Base-by-base conservation (phyloP, 2,113 vertebrate genomes). In the Cheirogaleus medius region DNA sequence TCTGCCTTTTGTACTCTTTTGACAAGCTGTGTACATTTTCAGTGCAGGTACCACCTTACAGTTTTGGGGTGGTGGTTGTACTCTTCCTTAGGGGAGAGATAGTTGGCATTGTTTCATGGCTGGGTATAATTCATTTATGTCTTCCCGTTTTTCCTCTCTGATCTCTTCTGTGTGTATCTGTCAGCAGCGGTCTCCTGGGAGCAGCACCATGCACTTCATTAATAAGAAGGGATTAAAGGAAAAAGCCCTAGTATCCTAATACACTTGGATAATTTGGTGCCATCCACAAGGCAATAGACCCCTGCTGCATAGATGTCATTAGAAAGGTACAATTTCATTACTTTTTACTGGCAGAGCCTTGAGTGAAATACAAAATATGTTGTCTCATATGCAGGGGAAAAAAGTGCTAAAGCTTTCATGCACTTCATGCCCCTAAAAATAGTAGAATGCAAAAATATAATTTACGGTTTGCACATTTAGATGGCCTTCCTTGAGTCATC, bases 291-390 rank as follows among this genome's bases (percentile, higher is more conserved):
- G 98, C 98, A 91, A 95, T 73, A 98, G 94, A 98, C 95, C 73
- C 92, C 97, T 97, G 91, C 97, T 97, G 96, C 86, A 94, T 34
- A 64, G 90, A 97, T 87, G 58, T 95, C 98, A 98, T 98, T 95
- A 98, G 87, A 96, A 98, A 98, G 98, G 95, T 83, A 98, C 47
- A 73, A 97, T 94, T 92, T 97, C 94, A 97, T 97, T 92, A 77
- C 91, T 91, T 98, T 98, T 98, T 85, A 95, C 76, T 97, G 91
- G 96, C 96, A 98, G 90, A 97, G 97, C 97, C 97, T 98, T 93
- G 97, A 98, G 96, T 97, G 94, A 97, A 97, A 97, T 96, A 91
- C 58, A 96, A 98, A 98, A 91, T 69, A 97, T 87, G 90, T 95
- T 97, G 93, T 94, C 91, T 97, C 91, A 87, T 63, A 88, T 47